These are phyloP conservation scores for Cordilura impudica DNA, from an alignment of 2,888 invertebrate genomes.

Conservation along the genomic window DNA sequence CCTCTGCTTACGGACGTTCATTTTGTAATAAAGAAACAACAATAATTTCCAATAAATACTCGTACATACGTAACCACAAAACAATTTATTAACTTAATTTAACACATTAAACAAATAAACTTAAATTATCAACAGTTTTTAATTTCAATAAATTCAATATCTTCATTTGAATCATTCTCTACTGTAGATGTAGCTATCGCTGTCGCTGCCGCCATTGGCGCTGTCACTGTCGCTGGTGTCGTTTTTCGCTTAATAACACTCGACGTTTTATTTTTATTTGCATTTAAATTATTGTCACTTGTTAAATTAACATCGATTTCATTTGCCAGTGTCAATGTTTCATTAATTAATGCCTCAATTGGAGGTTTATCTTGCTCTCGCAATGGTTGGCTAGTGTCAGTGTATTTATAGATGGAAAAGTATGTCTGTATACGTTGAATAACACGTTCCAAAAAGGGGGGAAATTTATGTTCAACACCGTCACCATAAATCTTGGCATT, in stretches of 20 bases:
- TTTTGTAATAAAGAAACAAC: too few relatives aligned
- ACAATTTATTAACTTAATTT: too few relatives aligned
- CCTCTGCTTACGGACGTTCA: too few relatives aligned
- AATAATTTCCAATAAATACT: too few relatives aligned
- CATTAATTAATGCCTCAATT: constrained; percentile 3
- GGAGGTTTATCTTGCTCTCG: constrained; percentile 25
- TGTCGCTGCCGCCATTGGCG: neutral
- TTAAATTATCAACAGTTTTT: too few relatives aligned
- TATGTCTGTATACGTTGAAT: constrained; percentile 85
- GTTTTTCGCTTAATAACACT: neutral
- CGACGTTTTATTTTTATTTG: neutral
- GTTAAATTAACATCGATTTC: constrained; percentile 48
- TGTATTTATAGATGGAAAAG: constrained; percentile 83
- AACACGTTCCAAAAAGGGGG: constrained; percentile 83
- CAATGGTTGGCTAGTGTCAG: constrained; percentile 79
- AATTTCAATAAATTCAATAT: constrained; percentile 53
- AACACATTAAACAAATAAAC: too few relatives aligned
- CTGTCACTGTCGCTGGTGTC: neutral
- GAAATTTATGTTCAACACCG: constrained; percentile 80
- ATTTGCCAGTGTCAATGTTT: constrained; percentile 33
- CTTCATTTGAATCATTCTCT: constrained; percentile 23
- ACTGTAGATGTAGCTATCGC: neutral
- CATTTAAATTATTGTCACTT: neutral
- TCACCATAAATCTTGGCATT: constrained; percentile 75
- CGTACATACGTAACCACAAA: too few relatives aligned